Evolutionary conservation across 2,888 invertebrate species (phyloP), one percentile per base, ranked within the genome.

Genomic region (Cephus sareptanus): DNA sequence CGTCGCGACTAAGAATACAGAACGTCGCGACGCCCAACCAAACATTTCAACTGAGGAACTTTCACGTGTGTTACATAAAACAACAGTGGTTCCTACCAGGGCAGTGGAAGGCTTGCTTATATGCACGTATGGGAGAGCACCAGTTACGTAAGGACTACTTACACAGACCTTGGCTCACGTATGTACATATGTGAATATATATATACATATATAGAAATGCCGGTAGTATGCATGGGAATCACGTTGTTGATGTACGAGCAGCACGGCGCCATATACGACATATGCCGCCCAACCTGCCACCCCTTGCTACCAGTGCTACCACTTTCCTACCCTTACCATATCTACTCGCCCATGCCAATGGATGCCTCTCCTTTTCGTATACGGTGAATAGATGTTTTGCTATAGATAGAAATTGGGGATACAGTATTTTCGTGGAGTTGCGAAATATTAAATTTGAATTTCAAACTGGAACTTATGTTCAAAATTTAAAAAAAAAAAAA

Each of bases 161-260:
- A 40, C 15, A 56, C 56, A 56, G 23, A 56, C 56, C 23, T 56
- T 23, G 2, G 0, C 3, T 56, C 56, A 23, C 56, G 23, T 56
- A 40, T 40, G 40, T 40, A 40, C 40, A 40, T 40, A 40, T 40
- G 15, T 40, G 56, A 23, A 56, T 56, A 56, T 23, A 31, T 31
- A 80, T 80, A 79, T 79, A 75, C 79, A 76, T 77, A 76, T 56
- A 73, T 73, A 80, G 76, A 80, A 83, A 83, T 80, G 80, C 70
- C 77, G 79, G 79, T 80, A 84, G 86, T 87, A 87, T 89, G 87
- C 87, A 90, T 88, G 89, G 83, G 87, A 88, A 89, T 89, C 89
- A 89, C 88, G 89, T 87, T 89, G 89, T 87, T 87, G 89, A 89
- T 87, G 86, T 85, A 86, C 84, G 86, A 84, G 84, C 83, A 83